These are phyloP conservation scores for Cassiopea xamachana DNA, from an alignment of 30 jellyfish, hydroid and myxozoan species.

Conservation along the genomic window DNA sequence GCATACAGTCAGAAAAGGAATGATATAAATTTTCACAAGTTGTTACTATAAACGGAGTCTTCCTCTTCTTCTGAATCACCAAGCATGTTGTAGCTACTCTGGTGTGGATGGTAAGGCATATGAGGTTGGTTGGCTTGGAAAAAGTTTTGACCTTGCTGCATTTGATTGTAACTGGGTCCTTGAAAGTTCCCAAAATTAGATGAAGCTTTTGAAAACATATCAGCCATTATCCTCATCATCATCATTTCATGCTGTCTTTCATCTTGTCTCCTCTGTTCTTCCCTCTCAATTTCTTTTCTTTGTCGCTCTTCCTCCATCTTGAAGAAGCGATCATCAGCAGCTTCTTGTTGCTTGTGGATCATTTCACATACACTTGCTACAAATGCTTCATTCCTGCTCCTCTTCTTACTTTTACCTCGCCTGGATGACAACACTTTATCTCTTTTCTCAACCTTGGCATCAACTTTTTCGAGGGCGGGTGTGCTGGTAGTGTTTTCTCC, in stretches of 20 bases:
- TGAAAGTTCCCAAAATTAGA: neutral
- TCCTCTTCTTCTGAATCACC: constrained; percentile 1
- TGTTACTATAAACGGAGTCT: neutral
- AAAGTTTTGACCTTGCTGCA: neutral
- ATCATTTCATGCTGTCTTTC: constrained; percentile 41
- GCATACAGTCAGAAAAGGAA: neutral
- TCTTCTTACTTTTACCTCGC: constrained; percentile 26
- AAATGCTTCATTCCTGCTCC: constrained; percentile 48
- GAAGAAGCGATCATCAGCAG: constrained; percentile 49
- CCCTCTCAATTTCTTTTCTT: constrained; percentile 4
- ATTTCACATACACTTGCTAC: constrained; percentile 14
- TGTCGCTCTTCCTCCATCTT: constrained; percentile 14
- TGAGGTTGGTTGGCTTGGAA: constrained; percentile 6
- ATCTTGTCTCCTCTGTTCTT: constrained; percentile 31
- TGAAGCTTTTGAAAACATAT: constrained; percentile 25
- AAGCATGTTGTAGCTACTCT: neutral
- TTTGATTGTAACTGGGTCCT: constrained; percentile 11
- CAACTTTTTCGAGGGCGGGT: constrained; percentile 8
- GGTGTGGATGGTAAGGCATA: constrained; percentile 1
- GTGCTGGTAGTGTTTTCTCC: constrained; percentile 21
- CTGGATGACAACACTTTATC: neutral
- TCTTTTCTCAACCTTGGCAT: neutral
- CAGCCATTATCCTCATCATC: constrained; percentile 62
- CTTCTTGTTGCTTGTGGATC: constrained; percentile 34
- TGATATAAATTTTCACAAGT: neutral